Conservation (phyloP, 2,113 vertebrate species). For the Chionomys nivalis region DNA sequence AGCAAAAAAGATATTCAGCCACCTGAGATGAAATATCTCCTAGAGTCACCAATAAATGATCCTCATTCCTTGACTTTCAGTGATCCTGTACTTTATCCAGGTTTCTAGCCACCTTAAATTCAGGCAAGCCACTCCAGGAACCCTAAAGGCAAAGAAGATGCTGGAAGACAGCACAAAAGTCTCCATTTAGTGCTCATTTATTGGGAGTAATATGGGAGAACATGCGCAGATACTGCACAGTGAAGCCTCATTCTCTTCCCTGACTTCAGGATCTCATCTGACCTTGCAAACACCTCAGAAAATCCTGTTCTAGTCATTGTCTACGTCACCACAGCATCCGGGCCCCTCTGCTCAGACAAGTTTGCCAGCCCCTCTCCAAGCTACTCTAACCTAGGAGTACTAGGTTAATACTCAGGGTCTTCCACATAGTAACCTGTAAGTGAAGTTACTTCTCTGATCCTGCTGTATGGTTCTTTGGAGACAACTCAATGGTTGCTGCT, state of each 20-base stretch:
- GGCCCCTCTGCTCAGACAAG: not conserved
- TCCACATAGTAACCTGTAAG: not conserved
- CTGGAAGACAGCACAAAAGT: accelerated
- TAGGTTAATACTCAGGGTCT: not conserved
- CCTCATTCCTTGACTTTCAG: not conserved
- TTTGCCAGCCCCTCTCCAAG: not conserved
- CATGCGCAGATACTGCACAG: not conserved
- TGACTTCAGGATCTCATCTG: not conserved
- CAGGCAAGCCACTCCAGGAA: not conserved
- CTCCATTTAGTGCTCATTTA: accelerated
- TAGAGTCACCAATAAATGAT: constrained; percentile 11
- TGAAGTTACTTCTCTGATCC: not conserved
- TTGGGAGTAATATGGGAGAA: not conserved
- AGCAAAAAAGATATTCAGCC: not conserved
- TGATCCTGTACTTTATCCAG: not conserved
- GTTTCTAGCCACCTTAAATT: not conserved
- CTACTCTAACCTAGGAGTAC: not conserved
- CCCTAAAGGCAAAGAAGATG: not conserved
- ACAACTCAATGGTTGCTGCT: not conserved
- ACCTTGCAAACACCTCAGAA: constrained; percentile 24
- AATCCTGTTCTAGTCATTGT: constrained; percentile 49
- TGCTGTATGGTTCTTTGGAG: not conserved
- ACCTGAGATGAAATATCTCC: not conserved
- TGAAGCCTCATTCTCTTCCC: not conserved
- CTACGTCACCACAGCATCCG: constrained; percentile 28